A percentile compares a stretch with the other conserved stretches of the same genome.
Conservation (phyloP, 2,797 vertebrate species). For the Sebastes taczanowskii region DNA sequence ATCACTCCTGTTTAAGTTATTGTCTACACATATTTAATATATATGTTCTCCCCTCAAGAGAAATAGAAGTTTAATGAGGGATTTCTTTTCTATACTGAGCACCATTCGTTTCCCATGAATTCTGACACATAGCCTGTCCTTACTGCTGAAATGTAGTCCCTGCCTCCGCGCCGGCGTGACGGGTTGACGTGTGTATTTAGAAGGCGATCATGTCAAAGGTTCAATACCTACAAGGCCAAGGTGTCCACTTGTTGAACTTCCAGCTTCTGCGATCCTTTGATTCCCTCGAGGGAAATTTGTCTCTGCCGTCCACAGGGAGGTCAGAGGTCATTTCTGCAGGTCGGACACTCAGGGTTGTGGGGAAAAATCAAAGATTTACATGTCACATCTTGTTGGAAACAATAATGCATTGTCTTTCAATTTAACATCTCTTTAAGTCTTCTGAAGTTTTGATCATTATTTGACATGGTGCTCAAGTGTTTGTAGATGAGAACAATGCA, state of each 20-base stretch:
- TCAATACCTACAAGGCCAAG: conserved; percentile 6
- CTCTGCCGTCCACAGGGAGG: conserved; percentile 12
- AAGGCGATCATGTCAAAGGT: conserved; percentile 5
- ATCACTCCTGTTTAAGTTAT: conserved; percentile 32
- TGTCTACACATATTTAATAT: conserved; percentile 24
- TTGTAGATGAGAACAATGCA: conserved; percentile 42
- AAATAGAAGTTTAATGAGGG: conserved; percentile 20
- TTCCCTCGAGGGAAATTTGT: conserved; percentile 14
- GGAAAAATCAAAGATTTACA: conserved; percentile 25
- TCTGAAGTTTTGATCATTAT: conserved; percentile 36
- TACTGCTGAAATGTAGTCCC: conserved; percentile 41
- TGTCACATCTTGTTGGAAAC: conserved; percentile 20
- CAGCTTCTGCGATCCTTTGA: conserved; percentile 25
- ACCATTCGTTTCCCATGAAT: conserved; percentile 15
- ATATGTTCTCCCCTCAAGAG: not conserved
- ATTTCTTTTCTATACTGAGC: conserved; percentile 10
- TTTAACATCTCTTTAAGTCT: not conserved
- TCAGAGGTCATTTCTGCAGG: conserved; percentile 35
- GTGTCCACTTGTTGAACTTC: conserved; percentile 32
- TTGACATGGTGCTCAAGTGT: conserved; percentile 53
- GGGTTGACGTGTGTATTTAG: conserved; percentile 25
- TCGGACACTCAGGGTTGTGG: conserved; percentile 41
- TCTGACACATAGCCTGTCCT: conserved; percentile 34
- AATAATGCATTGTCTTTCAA: conserved; percentile 25
- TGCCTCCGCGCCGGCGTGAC: conserved; percentile 24